Conservation (phyloP, 2,113 vertebrate genomes). For the Willisornis vidua region DNA sequence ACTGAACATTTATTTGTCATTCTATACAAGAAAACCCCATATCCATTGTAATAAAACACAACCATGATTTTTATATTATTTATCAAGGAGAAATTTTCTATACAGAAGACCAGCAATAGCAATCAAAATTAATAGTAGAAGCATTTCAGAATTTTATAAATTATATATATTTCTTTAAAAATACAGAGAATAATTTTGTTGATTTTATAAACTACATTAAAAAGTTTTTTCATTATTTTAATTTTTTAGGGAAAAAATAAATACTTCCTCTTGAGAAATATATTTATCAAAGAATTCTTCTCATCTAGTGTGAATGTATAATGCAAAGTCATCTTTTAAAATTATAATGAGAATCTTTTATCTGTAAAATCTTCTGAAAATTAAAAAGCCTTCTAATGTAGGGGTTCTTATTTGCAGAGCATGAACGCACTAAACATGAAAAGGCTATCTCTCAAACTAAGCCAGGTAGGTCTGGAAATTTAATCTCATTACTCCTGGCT, state of each 20-base stretch:
- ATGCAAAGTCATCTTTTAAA: not conserved
- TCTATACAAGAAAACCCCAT: rapidly evolving
- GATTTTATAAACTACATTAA: not conserved
- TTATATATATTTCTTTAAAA: not conserved
- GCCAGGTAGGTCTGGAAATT: constrained; percentile 56
- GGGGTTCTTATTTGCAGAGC: constrained; percentile 59
- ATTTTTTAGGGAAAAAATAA: not conserved
- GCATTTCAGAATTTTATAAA: not conserved
- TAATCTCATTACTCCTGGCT: not conserved
- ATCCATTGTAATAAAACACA: not conserved
- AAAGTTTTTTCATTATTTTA: not conserved
- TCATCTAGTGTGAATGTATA: not conserved
- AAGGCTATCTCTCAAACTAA: constrained; percentile 50
- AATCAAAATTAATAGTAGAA: not conserved
- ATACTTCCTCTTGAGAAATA: not conserved
- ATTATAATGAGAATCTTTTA: not conserved
- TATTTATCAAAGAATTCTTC: not conserved
- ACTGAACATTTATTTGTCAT: not conserved
- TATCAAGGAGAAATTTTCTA: not conserved
- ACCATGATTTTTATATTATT: not conserved
- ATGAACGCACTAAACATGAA: constrained; percentile 29
- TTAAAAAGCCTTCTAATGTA: not conserved
- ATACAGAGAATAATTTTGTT: not conserved
- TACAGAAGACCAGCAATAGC: not conserved
- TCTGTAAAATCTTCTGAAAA: not conserved